Evolutionary conservation across 2,113 vertebrate species (phyloP), one percentile per base, ranked within the genome.

Genomic region (Syngnathus floridae): DNA sequence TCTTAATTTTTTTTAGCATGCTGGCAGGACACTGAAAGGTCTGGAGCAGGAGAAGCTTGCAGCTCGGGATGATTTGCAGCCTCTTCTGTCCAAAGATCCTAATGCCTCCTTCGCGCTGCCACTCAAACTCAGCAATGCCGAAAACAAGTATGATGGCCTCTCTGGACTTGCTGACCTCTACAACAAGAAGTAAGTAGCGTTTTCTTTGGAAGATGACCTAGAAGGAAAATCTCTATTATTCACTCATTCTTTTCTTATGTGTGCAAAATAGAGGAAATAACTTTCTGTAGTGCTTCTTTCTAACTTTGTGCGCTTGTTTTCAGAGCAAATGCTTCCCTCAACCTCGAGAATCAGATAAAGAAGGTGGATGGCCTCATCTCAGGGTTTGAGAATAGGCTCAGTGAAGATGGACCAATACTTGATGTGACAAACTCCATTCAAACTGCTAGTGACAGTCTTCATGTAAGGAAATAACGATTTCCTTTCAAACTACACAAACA

Each of bases 261-360:
- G 26, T 31, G 26, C 26, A n/a, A 56, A 56, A 56, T 4, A 31
- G 10, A 19, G 7, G 4, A 5, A 59, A 21, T 61, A 13, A 40
- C 9, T 51, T 51, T 10, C 5, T 63, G 7, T 38, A 8, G 52
- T 3, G 26, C 5, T 36, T 7, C 21, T 60, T 11, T 38, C 13
- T 40, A 6, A 21, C 4, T 10, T 41, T 2, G 36, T 64, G 51
- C 8, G 22, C 43, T 1, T 5, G 46, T 66, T 11, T 38, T 55
- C 71, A 99, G 97, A 81, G 92, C 93, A 41, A 92, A 92, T 65
- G 91, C 94, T 13, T 91, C 93, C n/a, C 87, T 95, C 66, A 92
- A 91, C 35, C 83, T 99, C 83, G 93, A 96, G 81, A 89, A 51
- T 70, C 93, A 95, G 80, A 94, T 96, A 40, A 90, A 83, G 71